Conservation (phyloP, 2,797 vertebrate genomes). For the Pangasius krempfi region DNA sequence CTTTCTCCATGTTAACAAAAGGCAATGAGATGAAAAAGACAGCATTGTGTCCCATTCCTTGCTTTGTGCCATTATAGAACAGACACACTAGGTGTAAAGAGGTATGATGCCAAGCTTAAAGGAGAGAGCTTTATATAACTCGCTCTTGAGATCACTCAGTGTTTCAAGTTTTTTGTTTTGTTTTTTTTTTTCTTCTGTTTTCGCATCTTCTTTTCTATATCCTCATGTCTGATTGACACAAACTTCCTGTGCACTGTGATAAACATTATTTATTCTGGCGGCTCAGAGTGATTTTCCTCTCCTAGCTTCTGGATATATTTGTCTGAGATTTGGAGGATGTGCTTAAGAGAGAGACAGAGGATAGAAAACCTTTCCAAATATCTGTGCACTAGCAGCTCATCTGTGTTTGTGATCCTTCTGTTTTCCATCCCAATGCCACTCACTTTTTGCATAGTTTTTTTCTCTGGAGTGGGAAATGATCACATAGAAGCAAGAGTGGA, state of each 20-base stretch:
- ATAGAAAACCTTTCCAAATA: constrained; percentile 71
- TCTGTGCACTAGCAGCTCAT: constrained; percentile 73
- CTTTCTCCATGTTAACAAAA: constrained; percentile 82
- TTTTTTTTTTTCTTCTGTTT: constrained; percentile 65
- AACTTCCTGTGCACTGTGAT: constrained; percentile 76
- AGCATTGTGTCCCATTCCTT: constrained; percentile 77
- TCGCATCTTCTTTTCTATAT: constrained; percentile 73
- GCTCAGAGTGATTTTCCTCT: constrained; percentile 74
- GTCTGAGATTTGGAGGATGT: constrained; percentile 81
- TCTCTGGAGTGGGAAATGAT: constrained; percentile 56
- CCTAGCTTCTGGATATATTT: constrained; percentile 83
- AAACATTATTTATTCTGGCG: constrained; percentile 81
- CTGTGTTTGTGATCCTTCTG: constrained; percentile 76
- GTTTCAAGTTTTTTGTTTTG: constrained; percentile 82
- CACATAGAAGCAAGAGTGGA: constrained; percentile 76
- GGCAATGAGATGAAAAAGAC: constrained; percentile 82
- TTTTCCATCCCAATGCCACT: constrained; percentile 55
- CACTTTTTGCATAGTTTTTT: background rate
- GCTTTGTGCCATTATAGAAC: constrained; percentile 83
- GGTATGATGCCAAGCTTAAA: constrained; percentile 81
- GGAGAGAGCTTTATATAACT: constrained; percentile 83
- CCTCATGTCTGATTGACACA: constrained; percentile 80
- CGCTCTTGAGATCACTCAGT: constrained; percentile 74
- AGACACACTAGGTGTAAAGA: constrained; percentile 81
- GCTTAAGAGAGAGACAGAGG: constrained; percentile 70